These are phyloP conservation scores for Urocolius indicus DNA, from an alignment of 2,113 vertebrate genomes.

Conservation along the genomic window DNA sequence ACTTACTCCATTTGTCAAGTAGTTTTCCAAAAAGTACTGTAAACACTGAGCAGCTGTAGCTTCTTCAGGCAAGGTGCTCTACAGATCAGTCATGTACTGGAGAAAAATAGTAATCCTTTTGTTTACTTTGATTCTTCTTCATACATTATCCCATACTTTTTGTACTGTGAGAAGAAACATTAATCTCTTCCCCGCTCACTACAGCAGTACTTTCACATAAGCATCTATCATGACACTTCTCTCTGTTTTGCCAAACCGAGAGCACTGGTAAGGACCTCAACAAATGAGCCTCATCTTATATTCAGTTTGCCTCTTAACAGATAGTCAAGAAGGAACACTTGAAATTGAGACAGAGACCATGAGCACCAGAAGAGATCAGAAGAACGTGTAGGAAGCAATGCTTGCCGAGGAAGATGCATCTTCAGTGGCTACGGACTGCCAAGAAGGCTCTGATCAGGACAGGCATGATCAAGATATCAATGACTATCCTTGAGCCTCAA, in stretches of 20 bases:
- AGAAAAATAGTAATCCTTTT: neutral
- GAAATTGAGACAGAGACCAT: neutral
- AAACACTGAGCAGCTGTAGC: neutral
- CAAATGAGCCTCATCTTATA: neutral
- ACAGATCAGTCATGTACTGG: neutral
- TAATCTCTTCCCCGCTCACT: neutral
- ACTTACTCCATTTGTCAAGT: accelerated
- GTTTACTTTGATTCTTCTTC: neutral
- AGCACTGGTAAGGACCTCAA: neutral
- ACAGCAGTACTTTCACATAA: too few species aligned
- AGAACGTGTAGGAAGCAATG: neutral
- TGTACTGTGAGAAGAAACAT: neutral
- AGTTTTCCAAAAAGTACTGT: neutral
- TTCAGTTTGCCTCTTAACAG: neutral
- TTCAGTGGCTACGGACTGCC: neutral
- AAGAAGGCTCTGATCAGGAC: too few species aligned
- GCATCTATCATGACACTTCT: neutral
- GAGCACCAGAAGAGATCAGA: neutral
- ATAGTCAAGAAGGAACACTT: neutral
- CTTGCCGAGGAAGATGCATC: neutral
- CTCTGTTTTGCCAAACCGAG: neutral
- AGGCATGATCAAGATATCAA: neutral
- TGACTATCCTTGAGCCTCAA: neutral
- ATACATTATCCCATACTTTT: neutral
- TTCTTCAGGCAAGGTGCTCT: neutral